Percentiles rank a stretch among this genome's conserved stretches.
phyloP scores from a whole-genome alignment of 2,797 vertebrate genomes.

The Mormyrus hasselquistii region DNA sequence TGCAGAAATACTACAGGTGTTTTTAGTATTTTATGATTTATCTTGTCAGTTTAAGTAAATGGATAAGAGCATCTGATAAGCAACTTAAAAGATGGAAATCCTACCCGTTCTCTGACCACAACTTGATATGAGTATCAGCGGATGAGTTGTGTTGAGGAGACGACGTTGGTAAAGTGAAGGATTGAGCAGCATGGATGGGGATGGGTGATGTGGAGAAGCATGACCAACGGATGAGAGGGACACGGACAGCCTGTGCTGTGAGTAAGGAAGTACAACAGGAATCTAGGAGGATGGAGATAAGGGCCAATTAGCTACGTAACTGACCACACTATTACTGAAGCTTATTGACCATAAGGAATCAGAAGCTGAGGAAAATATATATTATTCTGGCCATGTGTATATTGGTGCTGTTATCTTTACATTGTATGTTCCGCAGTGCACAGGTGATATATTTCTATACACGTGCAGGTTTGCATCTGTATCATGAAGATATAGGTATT shows the following conservation, averaged over 20 bases:
- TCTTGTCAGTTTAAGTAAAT: background rate
- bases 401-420: background rate
- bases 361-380: background rate
- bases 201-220: background rate
- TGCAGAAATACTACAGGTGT: background rate
- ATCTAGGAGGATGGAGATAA: background rate
- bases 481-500: background rate
- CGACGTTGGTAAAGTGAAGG: background rate
- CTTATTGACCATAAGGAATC: conserved; percentile 4
- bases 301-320: background rate
- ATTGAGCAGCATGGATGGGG: background rate
- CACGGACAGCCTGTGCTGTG: background rate
- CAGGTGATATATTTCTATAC: background rate
- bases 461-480: background rate
- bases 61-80: background rate
- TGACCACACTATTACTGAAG: background rate
- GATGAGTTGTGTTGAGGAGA: background rate
- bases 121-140: background rate
- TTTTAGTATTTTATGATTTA: background rate
- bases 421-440: background rate
- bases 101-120: background rate
- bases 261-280: background rate
- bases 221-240: background rate
- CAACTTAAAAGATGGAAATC: background rate
- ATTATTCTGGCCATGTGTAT: background rate